Conservation (phyloP, 2,113 vertebrate species). For the Toxostoma redivivum region DNA sequence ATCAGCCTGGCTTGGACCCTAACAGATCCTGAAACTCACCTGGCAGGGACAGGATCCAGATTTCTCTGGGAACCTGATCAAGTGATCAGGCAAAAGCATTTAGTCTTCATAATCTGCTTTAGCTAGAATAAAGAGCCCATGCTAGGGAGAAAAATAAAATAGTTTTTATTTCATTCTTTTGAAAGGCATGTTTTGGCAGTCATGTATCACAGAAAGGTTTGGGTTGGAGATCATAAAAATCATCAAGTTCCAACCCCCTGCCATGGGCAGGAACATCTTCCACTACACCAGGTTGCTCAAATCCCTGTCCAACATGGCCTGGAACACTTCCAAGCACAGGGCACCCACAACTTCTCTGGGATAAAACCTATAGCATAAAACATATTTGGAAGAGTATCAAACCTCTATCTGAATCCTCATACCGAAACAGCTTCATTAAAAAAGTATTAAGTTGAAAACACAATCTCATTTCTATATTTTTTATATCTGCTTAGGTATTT, state of each 20-base stretch:
- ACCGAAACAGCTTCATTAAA: background rate
- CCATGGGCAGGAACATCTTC: background rate
- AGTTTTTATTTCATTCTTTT: background rate
- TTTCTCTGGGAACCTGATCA: background rate
- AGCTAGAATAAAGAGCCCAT: background rate
- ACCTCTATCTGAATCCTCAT: background rate
- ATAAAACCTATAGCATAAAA: background rate
- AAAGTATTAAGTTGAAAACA: background rate
- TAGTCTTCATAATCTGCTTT: background rate
- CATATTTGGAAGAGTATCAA: background rate
- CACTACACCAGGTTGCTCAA: background rate
- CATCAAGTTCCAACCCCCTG: background rate
- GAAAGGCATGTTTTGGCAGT: background rate
- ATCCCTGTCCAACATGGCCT: background rate
- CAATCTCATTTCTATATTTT: background rate
- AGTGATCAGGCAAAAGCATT: background rate
- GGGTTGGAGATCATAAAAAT: background rate
- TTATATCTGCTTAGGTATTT: background rate
- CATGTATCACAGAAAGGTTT: background rate
- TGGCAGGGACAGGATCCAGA: background rate
- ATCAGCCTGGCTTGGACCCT: background rate
- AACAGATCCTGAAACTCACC: background rate
- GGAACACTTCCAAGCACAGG: background rate
- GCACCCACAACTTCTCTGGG: background rate
- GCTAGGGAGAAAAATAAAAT: background rate